phyloP scores from a whole-genome alignment of 2,888 invertebrate genomes.

The Micoletzkya japonica region DNA sequence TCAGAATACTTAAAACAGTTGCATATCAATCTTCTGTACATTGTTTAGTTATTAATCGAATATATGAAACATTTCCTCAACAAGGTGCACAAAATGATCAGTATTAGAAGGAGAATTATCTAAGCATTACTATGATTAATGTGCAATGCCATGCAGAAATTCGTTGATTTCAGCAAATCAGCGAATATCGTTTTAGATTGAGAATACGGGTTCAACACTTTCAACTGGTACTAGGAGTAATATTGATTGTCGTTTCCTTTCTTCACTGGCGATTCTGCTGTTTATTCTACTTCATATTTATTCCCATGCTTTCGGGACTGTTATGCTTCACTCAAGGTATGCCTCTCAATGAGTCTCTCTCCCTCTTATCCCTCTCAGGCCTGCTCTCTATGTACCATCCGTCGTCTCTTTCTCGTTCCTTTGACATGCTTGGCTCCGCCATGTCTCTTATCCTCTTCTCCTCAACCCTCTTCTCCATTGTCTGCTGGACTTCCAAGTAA shows the following conservation, averaged over 20 bases:
- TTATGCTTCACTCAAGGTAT: conserved; percentile 41
- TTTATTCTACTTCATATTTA: conserved; percentile 44
- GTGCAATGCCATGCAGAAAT: neutral
- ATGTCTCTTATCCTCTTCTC: conserved; percentile 33
- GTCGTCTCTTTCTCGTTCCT: neutral
- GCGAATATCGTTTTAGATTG: too few species aligned
- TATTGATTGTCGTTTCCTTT: conserved; percentile 32
- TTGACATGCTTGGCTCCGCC: neutral
- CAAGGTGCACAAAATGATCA: neutral
- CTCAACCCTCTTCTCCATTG: conserved; percentile 37
- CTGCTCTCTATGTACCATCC: neutral
- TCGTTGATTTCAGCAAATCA: conserved; percentile 32
- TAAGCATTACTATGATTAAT: neutral
- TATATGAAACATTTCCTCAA: neutral
- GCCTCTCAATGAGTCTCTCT: neutral
- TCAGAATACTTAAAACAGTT: too few species aligned
- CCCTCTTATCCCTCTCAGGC: neutral
- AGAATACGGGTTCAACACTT: conserved; percentile 47
- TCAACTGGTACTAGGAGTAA: conserved; percentile 40
- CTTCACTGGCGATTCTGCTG: conserved; percentile 40
- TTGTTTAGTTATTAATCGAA: neutral
- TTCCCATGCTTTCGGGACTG: conserved; percentile 40
- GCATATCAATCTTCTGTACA: neutral
- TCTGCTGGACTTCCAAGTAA: conserved; percentile 34
- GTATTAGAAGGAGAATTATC: neutral